These are phyloP conservation scores for Panagrolaimus sp. DNA, from an alignment of 1,140 invertebrate genomes.

Conservation along the genomic window DNA sequence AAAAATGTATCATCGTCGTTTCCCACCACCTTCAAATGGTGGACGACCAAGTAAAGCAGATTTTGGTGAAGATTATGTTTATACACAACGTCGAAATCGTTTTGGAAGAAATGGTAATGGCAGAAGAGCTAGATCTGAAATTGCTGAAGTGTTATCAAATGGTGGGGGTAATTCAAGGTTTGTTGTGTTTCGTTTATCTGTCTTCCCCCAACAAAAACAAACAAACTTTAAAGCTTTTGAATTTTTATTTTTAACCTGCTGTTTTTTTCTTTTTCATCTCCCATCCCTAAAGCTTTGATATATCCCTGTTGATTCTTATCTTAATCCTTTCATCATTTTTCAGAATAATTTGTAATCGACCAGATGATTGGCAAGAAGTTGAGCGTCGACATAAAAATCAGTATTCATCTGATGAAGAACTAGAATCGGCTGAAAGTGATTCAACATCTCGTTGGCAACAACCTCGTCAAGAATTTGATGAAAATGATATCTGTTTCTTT, in stretches of 20 bases:
- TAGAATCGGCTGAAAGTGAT: background rate
- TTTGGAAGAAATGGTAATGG: no score
- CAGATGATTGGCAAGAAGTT: slow-evolving; percentile 8
- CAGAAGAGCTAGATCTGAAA: background rate
- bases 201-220: background rate
- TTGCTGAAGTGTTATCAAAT: background rate
- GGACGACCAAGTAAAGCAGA: no score
- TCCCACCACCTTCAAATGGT: no score
- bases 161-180: background rate
- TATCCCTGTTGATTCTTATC: background rate
- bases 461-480: background rate
- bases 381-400: slow-evolving; percentile 5
- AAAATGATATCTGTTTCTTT: background rate
- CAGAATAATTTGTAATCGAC: background rate
- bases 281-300: background rate
- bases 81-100: no score
- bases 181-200: slow-evolving; percentile 13
- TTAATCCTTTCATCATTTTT: background rate
- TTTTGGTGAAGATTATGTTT: no score
- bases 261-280: background rate
- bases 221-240: background rate
- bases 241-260: background rate
- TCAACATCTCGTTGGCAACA: background rate
- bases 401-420: background rate
- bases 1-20: no score